Percentiles rank a stretch among this genome's conserved stretches.
These are phyloP conservation scores for Nephrocerus scutellatus DNA, from an alignment of 2,888 invertebrate genomes.

Conservation along the genomic window DNA sequence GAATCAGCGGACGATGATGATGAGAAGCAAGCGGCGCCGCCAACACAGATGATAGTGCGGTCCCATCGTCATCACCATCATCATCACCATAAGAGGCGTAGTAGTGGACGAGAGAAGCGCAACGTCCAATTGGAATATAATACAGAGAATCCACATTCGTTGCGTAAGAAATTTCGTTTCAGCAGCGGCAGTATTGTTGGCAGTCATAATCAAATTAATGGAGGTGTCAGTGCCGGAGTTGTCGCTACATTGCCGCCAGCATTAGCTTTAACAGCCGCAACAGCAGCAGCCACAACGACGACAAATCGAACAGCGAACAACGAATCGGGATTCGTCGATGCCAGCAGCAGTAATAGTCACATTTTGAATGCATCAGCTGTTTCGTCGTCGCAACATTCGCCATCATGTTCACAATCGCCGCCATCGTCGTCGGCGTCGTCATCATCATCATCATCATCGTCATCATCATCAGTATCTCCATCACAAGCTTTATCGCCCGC, in stretches of 20 bases:
- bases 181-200: slow-evolving; percentile 36
- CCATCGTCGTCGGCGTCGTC: slow-evolving; percentile 16
- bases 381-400: too few relatives aligned
- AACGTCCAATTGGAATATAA: slow-evolving; percentile 30
- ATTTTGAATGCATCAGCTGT: slow-evolving; percentile 28
- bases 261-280: slow-evolving; percentile 14
- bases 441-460: slow-evolving; percentile 19
- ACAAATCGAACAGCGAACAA: slow-evolving; percentile 28
- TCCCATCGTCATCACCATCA: slow-evolving; percentile 27
- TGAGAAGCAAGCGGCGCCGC: slow-evolving; percentile 3
- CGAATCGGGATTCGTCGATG: slow-evolving; percentile 46
- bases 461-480: slow-evolving; percentile 28
- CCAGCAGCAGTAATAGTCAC: slow-evolving; percentile 34
- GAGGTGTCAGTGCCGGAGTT: too few relatives aligned
- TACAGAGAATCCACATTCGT: slow-evolving; percentile 36
- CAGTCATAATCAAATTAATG: too few relatives aligned
- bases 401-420: slow-evolving; percentile 19
- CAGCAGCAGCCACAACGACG: slow-evolving; percentile 6
- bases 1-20: not conserved
- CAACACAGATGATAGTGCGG: slow-evolving; percentile 10
- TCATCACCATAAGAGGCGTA: slow-evolving; percentile 36
- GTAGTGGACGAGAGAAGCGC: slow-evolving; percentile 24
- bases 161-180: slow-evolving; percentile 46
- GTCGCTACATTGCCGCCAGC: slow-evolving; percentile 17
- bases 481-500: too few relatives aligned